phyloP scores from a whole-genome alignment of 2,888 invertebrate species.

The Dicyrtoma fusca region DNA sequence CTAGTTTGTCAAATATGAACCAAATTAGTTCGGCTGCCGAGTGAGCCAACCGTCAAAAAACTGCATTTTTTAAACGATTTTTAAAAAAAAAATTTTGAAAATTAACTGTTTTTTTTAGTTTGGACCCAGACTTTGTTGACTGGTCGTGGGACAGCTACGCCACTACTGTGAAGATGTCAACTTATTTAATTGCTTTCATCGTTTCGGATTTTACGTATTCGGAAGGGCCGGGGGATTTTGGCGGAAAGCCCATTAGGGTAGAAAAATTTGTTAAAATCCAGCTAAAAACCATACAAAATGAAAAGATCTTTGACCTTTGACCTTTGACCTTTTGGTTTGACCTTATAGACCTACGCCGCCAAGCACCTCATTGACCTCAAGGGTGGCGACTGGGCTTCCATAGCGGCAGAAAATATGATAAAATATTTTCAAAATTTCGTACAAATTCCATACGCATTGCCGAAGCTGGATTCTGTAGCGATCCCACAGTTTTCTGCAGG shows the following conservation, averaged over 20 bases:
- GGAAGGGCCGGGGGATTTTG: background rate
- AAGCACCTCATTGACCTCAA: constrained; percentile 6
- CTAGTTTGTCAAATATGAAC: constrained; percentile 43
- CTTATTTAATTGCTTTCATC: constrained; percentile 46
- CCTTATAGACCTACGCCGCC: constrained; percentile 13
- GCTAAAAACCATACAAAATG: no score
- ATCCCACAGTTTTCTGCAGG: constrained; percentile 49
- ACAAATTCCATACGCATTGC: constrained; percentile 28
- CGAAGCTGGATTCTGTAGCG: constrained; percentile 44
- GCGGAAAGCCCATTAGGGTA: constrained; percentile 13
- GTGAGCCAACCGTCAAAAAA: background rate
- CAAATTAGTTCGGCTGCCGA: background rate
- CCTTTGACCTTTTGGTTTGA: no score
- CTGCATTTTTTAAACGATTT: background rate
- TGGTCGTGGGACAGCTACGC: constrained; percentile 42
- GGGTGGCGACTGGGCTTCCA: constrained; percentile 13
- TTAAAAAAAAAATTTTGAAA: background rate
- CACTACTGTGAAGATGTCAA: constrained; percentile 36
- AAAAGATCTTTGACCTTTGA: no score
- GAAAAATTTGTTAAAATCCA: no score
- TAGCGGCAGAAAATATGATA: constrained; percentile 15
- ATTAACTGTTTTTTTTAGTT: no score
- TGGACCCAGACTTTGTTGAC: background rate
- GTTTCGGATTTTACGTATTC: constrained; percentile 42
- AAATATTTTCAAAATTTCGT: constrained; percentile 20